Conservation (phyloP, 2,797 vertebrate genomes). For the Rhabdophis nuchalis region DNA sequence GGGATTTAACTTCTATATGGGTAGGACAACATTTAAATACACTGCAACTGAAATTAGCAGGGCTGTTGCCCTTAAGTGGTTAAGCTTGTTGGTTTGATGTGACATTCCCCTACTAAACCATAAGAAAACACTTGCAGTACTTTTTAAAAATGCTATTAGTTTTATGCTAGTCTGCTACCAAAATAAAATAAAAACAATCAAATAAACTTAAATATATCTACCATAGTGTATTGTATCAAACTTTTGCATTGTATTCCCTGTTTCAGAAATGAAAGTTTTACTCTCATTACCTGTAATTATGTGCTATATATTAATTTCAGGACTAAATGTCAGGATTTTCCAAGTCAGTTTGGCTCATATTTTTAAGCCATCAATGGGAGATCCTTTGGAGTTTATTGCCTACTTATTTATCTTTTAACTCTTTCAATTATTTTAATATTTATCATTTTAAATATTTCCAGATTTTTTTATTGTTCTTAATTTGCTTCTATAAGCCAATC, state of each 20-base stretch:
- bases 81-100: constrained; percentile 52
- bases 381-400: neutral
- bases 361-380: neutral
- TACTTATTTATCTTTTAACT: neutral
- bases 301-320: neutral
- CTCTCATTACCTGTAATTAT: constrained; percentile 70
- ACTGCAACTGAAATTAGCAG: constrained; percentile 18
- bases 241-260: neutral
- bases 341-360: neutral
- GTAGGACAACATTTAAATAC: constrained; percentile 43
- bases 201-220: neutral
- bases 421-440: neutral
- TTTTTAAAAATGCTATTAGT: neutral
- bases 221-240: neutral
- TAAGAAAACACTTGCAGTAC: constrained; percentile 44
- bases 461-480: neutral
- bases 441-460: neutral
- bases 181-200: neutral
- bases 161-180: neutral
- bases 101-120: constrained; percentile 47
- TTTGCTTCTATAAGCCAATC: neutral
- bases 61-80: constrained; percentile 33
- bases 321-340: neutral
- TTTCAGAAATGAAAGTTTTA: constrained; percentile 2
- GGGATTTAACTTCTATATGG: neutral